These are phyloP conservation scores for Platanista minor DNA, from an alignment of 2,113 vertebrate species.

Conservation along the genomic window DNA sequence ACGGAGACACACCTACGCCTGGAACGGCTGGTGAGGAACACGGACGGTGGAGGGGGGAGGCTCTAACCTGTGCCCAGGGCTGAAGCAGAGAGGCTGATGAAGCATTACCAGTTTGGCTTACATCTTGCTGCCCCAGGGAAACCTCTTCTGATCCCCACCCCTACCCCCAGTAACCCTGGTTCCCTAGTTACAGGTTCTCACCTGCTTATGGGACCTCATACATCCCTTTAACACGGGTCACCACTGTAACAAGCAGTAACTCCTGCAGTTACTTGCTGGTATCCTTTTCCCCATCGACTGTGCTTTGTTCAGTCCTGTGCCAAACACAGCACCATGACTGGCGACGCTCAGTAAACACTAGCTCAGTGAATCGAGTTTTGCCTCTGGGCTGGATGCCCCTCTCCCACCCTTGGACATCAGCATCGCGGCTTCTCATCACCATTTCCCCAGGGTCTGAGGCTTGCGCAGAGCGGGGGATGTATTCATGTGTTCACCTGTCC, in stretches of 20 bases:
- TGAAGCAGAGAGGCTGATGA: not conserved
- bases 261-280: not conserved
- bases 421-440: not conserved
- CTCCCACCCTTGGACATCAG: not conserved
- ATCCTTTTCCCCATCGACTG: not conserved
- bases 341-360: accelerated
- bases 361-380: not conserved
- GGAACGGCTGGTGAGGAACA: not conserved
- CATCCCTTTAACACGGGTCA: not conserved
- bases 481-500: conserved; percentile 63
- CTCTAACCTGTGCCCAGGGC: not conserved
- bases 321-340: accelerated
- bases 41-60: accelerated
- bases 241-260: not conserved
- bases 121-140: not conserved
- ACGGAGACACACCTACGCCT: no score
- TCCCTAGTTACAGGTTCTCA: not conserved
- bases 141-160: not conserved
- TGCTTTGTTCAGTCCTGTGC: not conserved
- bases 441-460: not conserved
- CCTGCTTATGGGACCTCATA: not conserved
- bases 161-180: not conserved
- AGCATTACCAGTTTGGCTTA: not conserved
- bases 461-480: not conserved
- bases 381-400: not conserved